A percentile compares a stretch with the other conserved stretches of the same genome.
phyloP scores from a whole-genome alignment of 2,888 invertebrate species.

The Aphidoletes aphidimyza region DNA sequence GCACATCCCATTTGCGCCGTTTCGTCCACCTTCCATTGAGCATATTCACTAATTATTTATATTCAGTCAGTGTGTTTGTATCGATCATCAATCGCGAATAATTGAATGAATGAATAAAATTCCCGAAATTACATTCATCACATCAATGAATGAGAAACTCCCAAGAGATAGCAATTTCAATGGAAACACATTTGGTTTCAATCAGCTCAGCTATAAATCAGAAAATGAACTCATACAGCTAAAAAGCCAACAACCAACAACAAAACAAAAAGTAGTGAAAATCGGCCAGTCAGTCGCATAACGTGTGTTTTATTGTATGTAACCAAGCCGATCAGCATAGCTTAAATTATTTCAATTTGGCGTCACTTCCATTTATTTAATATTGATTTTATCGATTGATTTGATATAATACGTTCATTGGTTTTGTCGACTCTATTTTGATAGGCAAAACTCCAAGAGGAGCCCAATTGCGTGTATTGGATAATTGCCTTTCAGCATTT shows the following conservation, averaged over 20 bases:
- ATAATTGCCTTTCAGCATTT: neutral
- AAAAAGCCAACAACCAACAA: too few relatives aligned
- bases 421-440: too few relatives aligned
- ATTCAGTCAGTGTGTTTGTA: too few relatives aligned
- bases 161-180: constrained; percentile 4
- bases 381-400: constrained; percentile 16
- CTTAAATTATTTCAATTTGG: neutral
- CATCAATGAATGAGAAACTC: neutral
- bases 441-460: too few relatives aligned
- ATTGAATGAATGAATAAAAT: constrained; percentile 28
- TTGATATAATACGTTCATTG: too few relatives aligned
- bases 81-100: constrained; percentile 14
- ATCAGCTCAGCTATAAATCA: too few relatives aligned
- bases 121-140: neutral
- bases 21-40: neutral
- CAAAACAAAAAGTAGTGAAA: neutral
- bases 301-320: neutral
- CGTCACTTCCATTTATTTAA: neutral
- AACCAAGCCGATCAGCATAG: neutral
- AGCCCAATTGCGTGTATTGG: too few relatives aligned
- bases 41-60: neutral
- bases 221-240: too few relatives aligned
- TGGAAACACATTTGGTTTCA: constrained; percentile 52
- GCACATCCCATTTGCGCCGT: neutral
- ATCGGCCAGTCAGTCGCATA: neutral